Evolutionary conservation across 2,113 vertebrate genomes (phyloP), one percentile per base, ranked within the genome.

Genomic region (Hoplias malabaricus): DNA sequence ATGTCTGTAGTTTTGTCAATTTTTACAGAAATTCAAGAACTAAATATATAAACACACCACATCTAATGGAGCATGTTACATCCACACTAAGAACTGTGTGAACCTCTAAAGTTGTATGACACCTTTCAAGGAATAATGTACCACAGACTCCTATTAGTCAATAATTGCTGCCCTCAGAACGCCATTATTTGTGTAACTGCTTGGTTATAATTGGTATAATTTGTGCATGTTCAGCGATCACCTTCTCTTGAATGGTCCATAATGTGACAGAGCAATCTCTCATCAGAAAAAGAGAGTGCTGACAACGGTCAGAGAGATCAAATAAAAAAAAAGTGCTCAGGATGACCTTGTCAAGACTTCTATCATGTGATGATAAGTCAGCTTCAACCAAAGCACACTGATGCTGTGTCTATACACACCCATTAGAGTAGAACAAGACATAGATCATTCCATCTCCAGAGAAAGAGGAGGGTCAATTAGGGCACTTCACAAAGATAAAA

Each of bases 391-490:
- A 57, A 46, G n/a, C 14, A 38, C 33, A n/a, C 9, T 13, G 59
- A 54, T 13, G 38, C 34, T 33, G 33, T 66, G 68, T 42, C 62
- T 75, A 61, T 54, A n/a, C 27, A 75, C 71, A 77, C 72, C 61
- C 79, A 66, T 79, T 53, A 42, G 31, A 73, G 16, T 34, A 6
- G 65, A 59, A 72, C 40, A 77, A 68, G 74, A 78, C 62, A 33
- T 10, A 54, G 67, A 46, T 57, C 66, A 69, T 62, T 29, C 31
- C 56, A 67, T 66, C 46, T 57, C 43, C 46, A 2, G 40, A 2
- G 8, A 77, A 78, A 81, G 82, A 71, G 59, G 42, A 66, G 4
- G 69, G 84, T 80, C 85, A 89, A 85, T 91, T 88, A 88, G 77
- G 80, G 48, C 34, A 6, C 57, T 73, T 84, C 75, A 75, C 16